Base-by-base conservation (phyloP, 2,797 vertebrate genomes). In the Triplophysa yarkandensis region DNA sequence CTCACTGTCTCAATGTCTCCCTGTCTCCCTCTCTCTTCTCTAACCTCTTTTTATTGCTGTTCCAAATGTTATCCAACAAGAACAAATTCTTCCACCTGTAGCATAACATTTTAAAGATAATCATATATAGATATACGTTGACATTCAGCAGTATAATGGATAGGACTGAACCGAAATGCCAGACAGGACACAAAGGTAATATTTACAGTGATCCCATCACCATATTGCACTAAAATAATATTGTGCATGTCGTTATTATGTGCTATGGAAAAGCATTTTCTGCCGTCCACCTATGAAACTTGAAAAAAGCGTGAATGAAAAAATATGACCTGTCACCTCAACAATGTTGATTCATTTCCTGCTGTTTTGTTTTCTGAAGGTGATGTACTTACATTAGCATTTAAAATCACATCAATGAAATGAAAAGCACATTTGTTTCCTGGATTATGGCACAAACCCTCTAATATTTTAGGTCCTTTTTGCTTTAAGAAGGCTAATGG, bases 301-400 rank as follows among this genome's bases (percentile, higher is more conserved):
- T 17, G 44, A 67, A 48, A n/a, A 66, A 55, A 27, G 23, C n/a
- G 11, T 19, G 13, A 55, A 27, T 17, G 43, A 19, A 34, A 67
- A 60, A 55, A 73, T 73, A 27, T 64, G 64, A 30, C 48, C 60
- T 23, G 60, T 55, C 44, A 73, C 70, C 58, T 54, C 7, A 34
- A 69, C 67, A 69, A 39, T 27, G 4, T 55, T 19, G 28, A 6
- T 0, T 1, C 36, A 44, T 21, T 44, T 41, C 17, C 14, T 8
- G 13, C 36, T 63, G 36, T 32, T 71, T 50, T 62, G 43, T 62
- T 71, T 21, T 48, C 19, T 34, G 4, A 60, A 71, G 43, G 69
- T 62, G 16, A 62, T 52, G 32, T 9, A 28, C 43, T 6, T 21
- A 62, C 21, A 71, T 62, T 39, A 62, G 32, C 60, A 54, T 63